phyloP scores from a whole-genome alignment of 2,797 vertebrate genomes.

The Clamator glandarius region DNA sequence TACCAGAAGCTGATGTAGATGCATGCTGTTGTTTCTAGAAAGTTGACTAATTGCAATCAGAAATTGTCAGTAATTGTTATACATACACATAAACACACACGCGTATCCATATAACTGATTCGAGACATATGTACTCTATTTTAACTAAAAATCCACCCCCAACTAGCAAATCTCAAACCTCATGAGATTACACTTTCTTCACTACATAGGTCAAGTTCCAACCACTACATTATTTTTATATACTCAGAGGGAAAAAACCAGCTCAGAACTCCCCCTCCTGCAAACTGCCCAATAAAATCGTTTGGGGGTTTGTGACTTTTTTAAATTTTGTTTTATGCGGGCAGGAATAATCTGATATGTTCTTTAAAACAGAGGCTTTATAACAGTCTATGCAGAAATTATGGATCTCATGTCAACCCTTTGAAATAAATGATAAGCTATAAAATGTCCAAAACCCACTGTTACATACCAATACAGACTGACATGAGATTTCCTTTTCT shows the following conservation, averaged over 20 bases:
- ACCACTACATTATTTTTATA: rapidly evolving
- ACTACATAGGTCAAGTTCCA: not conserved
- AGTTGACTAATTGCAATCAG: not conserved
- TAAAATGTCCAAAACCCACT: not conserved
- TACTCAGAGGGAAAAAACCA: not conserved
- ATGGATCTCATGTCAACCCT: not conserved
- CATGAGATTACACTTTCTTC: not conserved
- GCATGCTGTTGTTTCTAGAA: not conserved
- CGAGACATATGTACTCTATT: not conserved
- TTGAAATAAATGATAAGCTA: not conserved
- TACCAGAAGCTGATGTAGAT: not conserved
- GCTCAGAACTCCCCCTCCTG: not conserved
- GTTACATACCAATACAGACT: not conserved
- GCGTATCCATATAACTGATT: not conserved
- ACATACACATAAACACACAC: not conserved
- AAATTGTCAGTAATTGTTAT: not conserved
- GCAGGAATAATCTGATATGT: not conserved
- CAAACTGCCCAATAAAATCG: not conserved
- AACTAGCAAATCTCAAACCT: not conserved
- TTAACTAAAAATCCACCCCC: not conserved
- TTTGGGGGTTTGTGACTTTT: not conserved
- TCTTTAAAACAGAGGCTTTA: not conserved
- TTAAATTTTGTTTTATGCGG: not conserved
- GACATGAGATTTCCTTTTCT: not conserved
- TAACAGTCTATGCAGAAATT: not conserved